A percentile compares a stretch with the other conserved stretches of the same genome.
Evolutionary conservation across 2,888 invertebrate genomes (phyloP).

Genomic region (Buathra laborator): DNA sequence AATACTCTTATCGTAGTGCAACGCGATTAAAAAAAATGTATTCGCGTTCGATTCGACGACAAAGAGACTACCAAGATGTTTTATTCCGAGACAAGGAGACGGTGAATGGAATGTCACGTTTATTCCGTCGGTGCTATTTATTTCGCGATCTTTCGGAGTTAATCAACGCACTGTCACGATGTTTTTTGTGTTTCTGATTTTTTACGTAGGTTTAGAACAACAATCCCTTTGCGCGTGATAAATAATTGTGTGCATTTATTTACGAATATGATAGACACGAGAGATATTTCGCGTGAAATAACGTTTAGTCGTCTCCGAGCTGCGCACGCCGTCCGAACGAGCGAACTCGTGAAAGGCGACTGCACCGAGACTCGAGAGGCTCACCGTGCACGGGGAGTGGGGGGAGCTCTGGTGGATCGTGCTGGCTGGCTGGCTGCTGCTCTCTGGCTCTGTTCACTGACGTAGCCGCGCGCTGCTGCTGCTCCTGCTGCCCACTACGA

Average conservation of each 20-base stretch:
- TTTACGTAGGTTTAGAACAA: not conserved
- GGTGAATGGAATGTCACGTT: constrained; percentile 2
- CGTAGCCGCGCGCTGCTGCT: constrained; percentile 43
- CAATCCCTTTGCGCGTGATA: not conserved
- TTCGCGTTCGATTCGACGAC: not conserved
- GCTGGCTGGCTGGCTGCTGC: constrained; percentile 41
- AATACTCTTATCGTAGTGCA: not conserved
- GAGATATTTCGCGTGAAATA: constrained; percentile 29
- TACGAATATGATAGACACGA: not conserved
- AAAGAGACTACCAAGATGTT: not conserved
- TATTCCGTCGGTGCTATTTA: not conserved
- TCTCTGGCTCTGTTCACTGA: constrained; percentile 66
- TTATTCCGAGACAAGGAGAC: not conserved
- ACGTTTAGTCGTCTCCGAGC: constrained; percentile 6
- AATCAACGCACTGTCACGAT: constrained; percentile 5
- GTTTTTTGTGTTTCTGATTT: not conserved
- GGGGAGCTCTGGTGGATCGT: constrained; percentile 43
- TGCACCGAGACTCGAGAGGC: constrained; percentile 60
- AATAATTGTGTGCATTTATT: not conserved
- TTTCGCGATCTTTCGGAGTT: not conserved
- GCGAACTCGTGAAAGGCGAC: constrained; percentile 81
- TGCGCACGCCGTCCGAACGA: constrained; percentile 70
- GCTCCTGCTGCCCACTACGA: constrained; percentile 19
- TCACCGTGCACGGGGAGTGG: constrained; percentile 64
- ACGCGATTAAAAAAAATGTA: not conserved